Evolutionary conservation across 2,888 invertebrate genomes (phyloP), one percentile per base, ranked within the genome.

Genomic region (Leptinotarsa haldemani): DNA sequence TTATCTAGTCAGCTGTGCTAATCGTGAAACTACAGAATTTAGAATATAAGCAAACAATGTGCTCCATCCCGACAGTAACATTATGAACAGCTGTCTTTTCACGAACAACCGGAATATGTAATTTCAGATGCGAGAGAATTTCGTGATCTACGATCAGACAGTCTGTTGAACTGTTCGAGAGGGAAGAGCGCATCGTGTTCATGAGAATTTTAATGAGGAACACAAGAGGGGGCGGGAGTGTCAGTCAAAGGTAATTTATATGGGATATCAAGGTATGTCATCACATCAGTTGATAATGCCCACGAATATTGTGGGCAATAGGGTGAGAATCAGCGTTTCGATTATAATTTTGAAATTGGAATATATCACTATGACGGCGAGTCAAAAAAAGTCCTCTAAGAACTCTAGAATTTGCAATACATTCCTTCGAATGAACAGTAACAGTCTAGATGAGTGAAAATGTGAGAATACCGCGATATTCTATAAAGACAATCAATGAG

Each of bases 161-260:
- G 30, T 61, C 30, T 30, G 12, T 40, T 30, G 16, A 16, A 61
- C 30, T 18, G 12, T 30, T 61, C n/a, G n/a, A 61, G n/a, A 58
- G 22, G 58, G 18, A 58, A 15, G 25, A 20, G 15, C 58, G 58
- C 25, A 18, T 61, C 61, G 40, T 30, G 61, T n/a, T 25, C 40
- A 61, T n/a, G 61, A 61, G 61, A 61, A 61, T 61, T 61, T 40
- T 30, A 61, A 61, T 61, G 40, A 12, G 40, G 16, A 30, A 40
- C 61, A 40, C 61, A 25, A 61, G 40, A 61, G 40, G 16, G n/a
- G 61, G 61, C 61, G 61, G 61, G 61, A 30, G 40, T 61, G 61
- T 40, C 61, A 61, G 16, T 61, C 30, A 12, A 61, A 16, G 16
- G 61, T 61, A n/a, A 40, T n/a, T n/a, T 61, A 61, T 61, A 61